phyloP scores from a whole-genome alignment of 1,140 invertebrate species.

The Dendroctonus ponderosae region DNA sequence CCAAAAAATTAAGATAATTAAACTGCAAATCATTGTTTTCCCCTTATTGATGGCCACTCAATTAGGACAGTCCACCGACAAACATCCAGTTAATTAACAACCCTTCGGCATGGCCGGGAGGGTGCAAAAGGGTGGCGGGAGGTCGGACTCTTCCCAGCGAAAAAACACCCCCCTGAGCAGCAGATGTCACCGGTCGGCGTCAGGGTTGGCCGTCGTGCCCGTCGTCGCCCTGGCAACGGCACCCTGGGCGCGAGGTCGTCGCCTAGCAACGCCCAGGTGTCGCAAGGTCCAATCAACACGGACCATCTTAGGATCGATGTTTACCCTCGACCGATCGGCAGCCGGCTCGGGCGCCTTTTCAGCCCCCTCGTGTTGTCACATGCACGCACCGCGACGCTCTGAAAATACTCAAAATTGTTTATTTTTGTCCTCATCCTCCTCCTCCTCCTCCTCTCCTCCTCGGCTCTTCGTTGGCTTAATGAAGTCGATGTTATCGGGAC shows the following conservation, averaged over 20 bases:
- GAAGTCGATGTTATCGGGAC: no score
- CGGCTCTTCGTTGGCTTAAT: no score
- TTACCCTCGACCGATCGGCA: conserved; percentile 35
- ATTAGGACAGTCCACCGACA: conserved; percentile 14
- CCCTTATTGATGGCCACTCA: conserved; percentile 3
- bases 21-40: neutral
- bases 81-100: no score
- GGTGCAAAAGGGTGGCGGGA: no score
- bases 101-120: no score
- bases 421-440: neutral
- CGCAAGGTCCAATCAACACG: conserved; percentile 49
- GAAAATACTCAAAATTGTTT: conserved; percentile 9
- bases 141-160: conserved; percentile 1
- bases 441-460: no score
- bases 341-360: neutral
- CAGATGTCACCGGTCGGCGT: conserved; percentile 29
- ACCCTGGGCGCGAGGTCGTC: conserved; percentile 39
- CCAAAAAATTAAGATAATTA: no score
- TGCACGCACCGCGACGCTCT: conserved; percentile 2
- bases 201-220: conserved; percentile 11
- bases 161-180: conserved; percentile 20
- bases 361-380: conserved; percentile 17
- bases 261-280: conserved; percentile 50
- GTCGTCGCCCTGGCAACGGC: conserved; percentile 22
- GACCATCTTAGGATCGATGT: conserved; percentile 51